phyloP scores from a whole-genome alignment of 2,888 invertebrate genomes.

The Diploptera punctata region DNA sequence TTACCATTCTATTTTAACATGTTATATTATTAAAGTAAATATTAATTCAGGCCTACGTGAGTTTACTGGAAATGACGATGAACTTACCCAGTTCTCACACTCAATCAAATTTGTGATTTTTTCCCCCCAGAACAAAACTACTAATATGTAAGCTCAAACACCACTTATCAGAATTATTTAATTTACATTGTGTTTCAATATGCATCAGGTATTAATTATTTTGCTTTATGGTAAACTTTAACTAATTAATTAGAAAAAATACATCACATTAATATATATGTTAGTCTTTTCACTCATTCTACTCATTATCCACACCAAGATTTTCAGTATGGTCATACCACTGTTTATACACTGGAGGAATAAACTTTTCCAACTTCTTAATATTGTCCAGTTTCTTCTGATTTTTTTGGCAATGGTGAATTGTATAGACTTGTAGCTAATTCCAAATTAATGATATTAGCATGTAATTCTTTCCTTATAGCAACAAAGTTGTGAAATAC shows the following conservation, averaged over 20 bases:
- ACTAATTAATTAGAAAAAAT: conserved; percentile 2
- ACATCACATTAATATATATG: neutral
- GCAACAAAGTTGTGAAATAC: no score
- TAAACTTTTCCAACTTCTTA: neutral
- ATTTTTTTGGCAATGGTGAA: neutral
- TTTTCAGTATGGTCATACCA: neutral
- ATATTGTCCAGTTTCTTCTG: neutral
- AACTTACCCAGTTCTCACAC: conserved; percentile 2
- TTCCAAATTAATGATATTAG: no score
- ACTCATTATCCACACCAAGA: neutral
- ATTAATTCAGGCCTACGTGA: neutral
- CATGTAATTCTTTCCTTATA: no score
- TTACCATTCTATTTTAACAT: neutral
- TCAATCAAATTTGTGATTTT: neutral
- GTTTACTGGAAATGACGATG: neutral
- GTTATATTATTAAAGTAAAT: conserved; percentile 1
- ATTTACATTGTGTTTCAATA: neutral
- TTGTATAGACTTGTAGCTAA: no score
- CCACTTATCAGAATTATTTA: neutral
- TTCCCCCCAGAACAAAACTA: neutral
- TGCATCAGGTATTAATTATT: neutral
- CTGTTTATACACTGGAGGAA: conserved; percentile 1
- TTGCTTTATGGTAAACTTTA: neutral
- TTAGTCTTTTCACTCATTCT: neutral
- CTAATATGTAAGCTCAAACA: neutral